Base-by-base conservation (phyloP, 2,113 vertebrate genomes). In the Brachypodius melanocephalos region DNA sequence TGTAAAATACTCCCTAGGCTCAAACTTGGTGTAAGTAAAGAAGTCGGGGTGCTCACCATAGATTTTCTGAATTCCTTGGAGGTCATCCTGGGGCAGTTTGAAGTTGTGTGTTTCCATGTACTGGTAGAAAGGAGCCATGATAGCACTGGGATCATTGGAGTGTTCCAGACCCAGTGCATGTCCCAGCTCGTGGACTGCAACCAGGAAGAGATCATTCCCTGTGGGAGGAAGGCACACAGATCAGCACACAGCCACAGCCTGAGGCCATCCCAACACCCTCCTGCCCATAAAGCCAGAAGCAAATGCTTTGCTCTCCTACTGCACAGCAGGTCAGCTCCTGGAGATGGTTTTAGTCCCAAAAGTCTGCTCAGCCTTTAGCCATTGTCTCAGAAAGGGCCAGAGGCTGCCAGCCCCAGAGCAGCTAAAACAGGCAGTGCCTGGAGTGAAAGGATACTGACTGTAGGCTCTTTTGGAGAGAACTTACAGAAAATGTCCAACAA, bases 61-160 rank as follows among this genome's bases (percentile, higher is more conserved):
- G 95, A 99, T 99, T 90, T 99, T 99, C 98, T 99, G 99, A 58
- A 99, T 99, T 90, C 99, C 99, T 95, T 99, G 99, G 95, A 99
- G 98, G 94, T 99, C 99, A 57, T 99, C 99, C 90, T 99, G 98
- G 42, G 99, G 99, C 93, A 99, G 98, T 84, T 99, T 99, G 98
- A 99, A 99, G 98, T 99, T 99, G 97, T 99, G 98, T 0, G 99
- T 99, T 95, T 99, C 99, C 99, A 99, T 99, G 97, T 99, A 99
- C 97, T 99, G 99, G 96, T 99, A 99, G 98, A 99, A 99, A 32
- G 99, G 99, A 13, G 99, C 99, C 99, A 99, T 99, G 97, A 99
- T 99, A 43, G 99, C 99, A 8, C 98, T 99, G 80, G 99, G 99
- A 69, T 99, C 99, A 6, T 99, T 99, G 92, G 99, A 99, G 96